Conservation (phyloP, 2,888 invertebrate genomes). For the Ligdia adustata region DNA sequence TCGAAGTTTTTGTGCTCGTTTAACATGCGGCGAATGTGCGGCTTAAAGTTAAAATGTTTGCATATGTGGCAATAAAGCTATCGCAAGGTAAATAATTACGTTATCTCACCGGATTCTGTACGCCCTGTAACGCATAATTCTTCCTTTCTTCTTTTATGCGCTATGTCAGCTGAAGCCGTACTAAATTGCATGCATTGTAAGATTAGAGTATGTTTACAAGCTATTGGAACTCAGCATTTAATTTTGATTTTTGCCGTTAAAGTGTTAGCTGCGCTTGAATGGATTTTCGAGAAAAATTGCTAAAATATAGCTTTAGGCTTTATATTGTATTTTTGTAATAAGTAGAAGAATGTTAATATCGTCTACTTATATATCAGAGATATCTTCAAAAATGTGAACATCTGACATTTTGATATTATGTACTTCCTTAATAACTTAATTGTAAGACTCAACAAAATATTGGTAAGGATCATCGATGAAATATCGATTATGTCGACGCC, state of each 20-base stretch:
- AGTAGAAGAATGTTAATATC: too few species aligned
- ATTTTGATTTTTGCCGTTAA: background rate
- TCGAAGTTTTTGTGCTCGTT: constrained; percentile 55
- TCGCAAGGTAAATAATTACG: constrained; percentile 72
- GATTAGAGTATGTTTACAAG: constrained; percentile 28
- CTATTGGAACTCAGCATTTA: constrained; percentile 13
- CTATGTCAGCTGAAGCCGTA: constrained; percentile 23
- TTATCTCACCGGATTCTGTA: constrained; percentile 63
- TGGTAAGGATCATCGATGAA: constrained; percentile 50
- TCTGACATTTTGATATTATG: constrained; percentile 23
- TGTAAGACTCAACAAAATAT: constrained; percentile 58
- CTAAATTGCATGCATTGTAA: constrained; percentile 27
- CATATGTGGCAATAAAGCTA: constrained; percentile 69
- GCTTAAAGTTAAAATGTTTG: constrained; percentile 70
- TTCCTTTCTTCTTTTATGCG: constrained; percentile 43
- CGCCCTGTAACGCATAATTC: constrained; percentile 53
- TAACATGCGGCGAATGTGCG: constrained; percentile 44
- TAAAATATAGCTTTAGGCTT: too few species aligned
- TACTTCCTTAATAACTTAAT: constrained; percentile 55
- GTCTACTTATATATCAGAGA: too few species aligned
- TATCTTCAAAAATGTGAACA: background rate
- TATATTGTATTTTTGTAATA: too few species aligned
- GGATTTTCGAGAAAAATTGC: too few species aligned
- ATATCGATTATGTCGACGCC: constrained; percentile 49
- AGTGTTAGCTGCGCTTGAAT: background rate